These are phyloP conservation scores for Eupithecia inturbata DNA, from an alignment of 2,888 invertebrate genomes.

Conservation along the genomic window DNA sequence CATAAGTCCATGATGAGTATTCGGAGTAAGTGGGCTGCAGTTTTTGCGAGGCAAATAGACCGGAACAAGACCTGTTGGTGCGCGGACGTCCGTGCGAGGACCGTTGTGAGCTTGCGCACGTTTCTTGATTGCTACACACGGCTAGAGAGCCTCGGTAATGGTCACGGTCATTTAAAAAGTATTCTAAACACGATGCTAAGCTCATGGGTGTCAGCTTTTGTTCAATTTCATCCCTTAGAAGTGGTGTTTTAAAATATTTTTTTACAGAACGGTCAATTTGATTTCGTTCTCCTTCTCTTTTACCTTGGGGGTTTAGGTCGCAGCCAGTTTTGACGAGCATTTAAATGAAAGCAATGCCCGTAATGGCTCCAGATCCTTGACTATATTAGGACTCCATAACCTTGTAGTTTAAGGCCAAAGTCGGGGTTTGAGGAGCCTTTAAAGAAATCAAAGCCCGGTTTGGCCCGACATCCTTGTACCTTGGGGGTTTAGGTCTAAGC, in stretches of 20 bases:
- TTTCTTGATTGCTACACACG: constrained; percentile 34
- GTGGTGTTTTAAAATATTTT: background rate
- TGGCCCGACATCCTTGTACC: background rate
- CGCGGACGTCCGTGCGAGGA: constrained; percentile 59
- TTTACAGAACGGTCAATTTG: background rate
- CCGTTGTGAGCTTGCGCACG: constrained; percentile 51
- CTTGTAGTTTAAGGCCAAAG: background rate
- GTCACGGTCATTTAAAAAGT: background rate
- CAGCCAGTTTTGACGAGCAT: background rate
- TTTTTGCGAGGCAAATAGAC: constrained; percentile 70
- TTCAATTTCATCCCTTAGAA: background rate
- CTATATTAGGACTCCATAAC: background rate
- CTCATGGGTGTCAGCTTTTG: background rate
- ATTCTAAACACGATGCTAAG: background rate
- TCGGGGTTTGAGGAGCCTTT: background rate
- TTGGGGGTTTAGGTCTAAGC: background rate
- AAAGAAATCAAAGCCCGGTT: background rate
- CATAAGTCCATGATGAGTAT: constrained; percentile 45
- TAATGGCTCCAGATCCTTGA: background rate
- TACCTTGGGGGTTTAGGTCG: background rate
- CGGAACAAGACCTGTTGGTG: constrained; percentile 66
- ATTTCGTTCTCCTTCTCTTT: background rate
- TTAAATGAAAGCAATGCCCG: background rate
- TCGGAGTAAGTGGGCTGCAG: constrained; percentile 51
- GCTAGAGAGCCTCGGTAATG: background rate